Evolutionary conservation across 2,113 vertebrate genomes (phyloP).

Genomic region (Phrynocephalus versicolor): DNA sequence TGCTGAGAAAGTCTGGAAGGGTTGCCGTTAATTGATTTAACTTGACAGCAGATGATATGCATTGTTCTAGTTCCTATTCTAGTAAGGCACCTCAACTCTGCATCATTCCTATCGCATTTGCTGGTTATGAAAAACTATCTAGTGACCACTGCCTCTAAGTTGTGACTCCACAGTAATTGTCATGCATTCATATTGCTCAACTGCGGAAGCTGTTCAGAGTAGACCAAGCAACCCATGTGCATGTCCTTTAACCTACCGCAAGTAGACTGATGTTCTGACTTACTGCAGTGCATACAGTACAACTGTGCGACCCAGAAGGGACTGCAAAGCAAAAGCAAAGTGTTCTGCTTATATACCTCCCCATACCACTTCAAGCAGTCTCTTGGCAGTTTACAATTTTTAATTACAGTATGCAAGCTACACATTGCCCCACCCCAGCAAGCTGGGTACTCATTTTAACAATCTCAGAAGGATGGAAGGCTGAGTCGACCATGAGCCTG

Average conservation of each 20-base stretch:
- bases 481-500: too few species aligned
- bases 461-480: too few species aligned
- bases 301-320: neutral
- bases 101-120: neutral
- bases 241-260: neutral
- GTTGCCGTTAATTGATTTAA: too few species aligned
- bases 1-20: too few species aligned
- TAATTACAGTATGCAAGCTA: too few species aligned
- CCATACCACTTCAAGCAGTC: too few species aligned
- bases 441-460: too few species aligned
- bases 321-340: too few species aligned
- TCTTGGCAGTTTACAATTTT: too few species aligned
- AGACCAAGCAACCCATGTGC: neutral
- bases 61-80: neutral
- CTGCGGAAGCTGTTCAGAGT: neutral
- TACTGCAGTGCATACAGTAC: neutral
- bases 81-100: neutral
- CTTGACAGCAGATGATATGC: neutral
- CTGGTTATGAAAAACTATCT: neutral
- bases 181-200: conserved; percentile 16
- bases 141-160: neutral
- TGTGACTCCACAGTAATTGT: neutral
- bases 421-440: too few species aligned
- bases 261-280: neutral
- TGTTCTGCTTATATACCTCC: too few species aligned